Percentiles rank a stretch among this genome's conserved stretches.
Conservation (phyloP, 2,888 invertebrate genomes). For the Autographa pulchrina region DNA sequence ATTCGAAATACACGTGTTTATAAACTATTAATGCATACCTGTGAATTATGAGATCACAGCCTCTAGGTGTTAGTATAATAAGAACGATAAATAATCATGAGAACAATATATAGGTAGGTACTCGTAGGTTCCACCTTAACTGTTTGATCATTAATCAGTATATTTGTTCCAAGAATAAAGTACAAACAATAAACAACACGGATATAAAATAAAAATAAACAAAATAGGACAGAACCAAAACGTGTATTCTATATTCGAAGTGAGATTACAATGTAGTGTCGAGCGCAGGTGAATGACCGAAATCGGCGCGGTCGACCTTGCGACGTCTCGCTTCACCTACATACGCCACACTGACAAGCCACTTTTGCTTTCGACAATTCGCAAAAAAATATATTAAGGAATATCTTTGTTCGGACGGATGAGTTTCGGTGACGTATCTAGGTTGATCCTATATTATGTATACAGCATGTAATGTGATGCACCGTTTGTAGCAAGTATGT, state of each 20-base stretch:
- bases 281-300: slow-evolving; percentile 85
- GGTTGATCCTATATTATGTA: slow-evolving; percentile 39
- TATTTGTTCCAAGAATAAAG: not conserved
- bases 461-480: not conserved
- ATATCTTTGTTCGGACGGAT: slow-evolving; percentile 60
- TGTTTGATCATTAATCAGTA: not conserved
- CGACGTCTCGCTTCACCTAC: slow-evolving; percentile 86
- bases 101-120: not conserved
- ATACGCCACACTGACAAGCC: slow-evolving; percentile 84
- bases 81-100: not conserved
- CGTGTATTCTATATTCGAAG: slow-evolving; percentile 61
- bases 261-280: slow-evolving; percentile 71
- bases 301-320: slow-evolving; percentile 89
- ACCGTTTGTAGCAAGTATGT: not conserved
- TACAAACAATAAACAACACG: slow-evolving; percentile 10
- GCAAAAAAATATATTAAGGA: slow-evolving; percentile 79
- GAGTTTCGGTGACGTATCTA: slow-evolving; percentile 45
- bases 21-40: not conserved
- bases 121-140: not conserved
- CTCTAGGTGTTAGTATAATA: not conserved
- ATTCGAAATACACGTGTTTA: not conserved
- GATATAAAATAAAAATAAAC: slow-evolving; percentile 29
- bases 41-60: not conserved
- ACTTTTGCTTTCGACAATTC: slow-evolving; percentile 88
- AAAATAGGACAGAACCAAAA: slow-evolving; percentile 46